A percentile compares a stretch with the other conserved stretches of the same genome.
Evolutionary conservation across 2,888 invertebrate species (phyloP).

Genomic region (Epirrhoe tristata): DNA sequence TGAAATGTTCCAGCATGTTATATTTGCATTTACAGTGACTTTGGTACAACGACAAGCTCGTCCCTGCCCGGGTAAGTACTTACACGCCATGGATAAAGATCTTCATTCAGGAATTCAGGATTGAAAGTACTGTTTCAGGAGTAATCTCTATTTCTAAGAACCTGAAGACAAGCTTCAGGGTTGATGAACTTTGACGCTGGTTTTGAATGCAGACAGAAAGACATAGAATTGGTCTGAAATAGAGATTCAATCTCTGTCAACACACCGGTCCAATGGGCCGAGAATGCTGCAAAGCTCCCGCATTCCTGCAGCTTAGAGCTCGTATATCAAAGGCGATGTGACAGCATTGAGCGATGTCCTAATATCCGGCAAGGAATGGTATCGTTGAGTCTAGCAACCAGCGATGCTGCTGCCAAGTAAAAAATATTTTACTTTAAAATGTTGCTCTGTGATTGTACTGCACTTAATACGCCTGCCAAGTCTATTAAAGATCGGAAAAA

Average conservation of each 20-base stretch:
- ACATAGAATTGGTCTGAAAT: slow-evolving; percentile 3
- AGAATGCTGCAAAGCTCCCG: slow-evolving; percentile 32
- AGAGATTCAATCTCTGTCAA: slow-evolving; percentile 33
- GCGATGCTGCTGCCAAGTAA: slow-evolving; percentile 33
- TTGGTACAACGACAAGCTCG: no score
- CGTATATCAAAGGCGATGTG: slow-evolving; percentile 63
- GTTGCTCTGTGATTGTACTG: background rate
- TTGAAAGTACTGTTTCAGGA: no score
- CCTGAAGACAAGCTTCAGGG: no score
- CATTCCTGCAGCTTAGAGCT: slow-evolving; percentile 39
- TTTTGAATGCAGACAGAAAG: no score
- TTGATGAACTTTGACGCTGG: no score
- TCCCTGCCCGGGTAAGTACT: no score
- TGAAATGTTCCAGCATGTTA: no score
- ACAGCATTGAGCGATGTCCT: slow-evolving; percentile 75
- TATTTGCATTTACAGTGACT: no score
- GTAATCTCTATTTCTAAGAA: no score
- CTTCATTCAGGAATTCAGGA: no score
- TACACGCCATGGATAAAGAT: no score
- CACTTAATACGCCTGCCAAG: background rate
- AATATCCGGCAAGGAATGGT: slow-evolving; percentile 77
- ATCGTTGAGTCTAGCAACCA: slow-evolving; percentile 42
- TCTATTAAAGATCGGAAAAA: no score
- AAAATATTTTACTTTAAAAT: slow-evolving; percentile 13
- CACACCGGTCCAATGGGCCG: slow-evolving; percentile 24